Evolutionary conservation across 2,888 invertebrate genomes (phyloP).

Genomic region (Hedya salicella): DNA sequence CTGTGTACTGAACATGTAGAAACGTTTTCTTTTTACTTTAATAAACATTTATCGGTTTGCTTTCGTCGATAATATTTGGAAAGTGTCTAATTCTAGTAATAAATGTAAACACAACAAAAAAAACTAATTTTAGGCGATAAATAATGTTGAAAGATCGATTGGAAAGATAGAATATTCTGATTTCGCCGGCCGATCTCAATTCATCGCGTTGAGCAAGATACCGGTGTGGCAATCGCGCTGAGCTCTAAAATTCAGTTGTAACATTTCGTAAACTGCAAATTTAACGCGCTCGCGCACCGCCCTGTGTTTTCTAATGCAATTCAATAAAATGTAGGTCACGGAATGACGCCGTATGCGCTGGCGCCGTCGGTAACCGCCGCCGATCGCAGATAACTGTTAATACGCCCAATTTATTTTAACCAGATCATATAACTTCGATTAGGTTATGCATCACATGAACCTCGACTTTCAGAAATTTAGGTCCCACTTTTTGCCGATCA

Average conservation of each 20-base stretch:
- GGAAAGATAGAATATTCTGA: slow-evolving; percentile 54
- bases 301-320: slow-evolving; percentile 81
- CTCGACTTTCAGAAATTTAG: slow-evolving; percentile 19
- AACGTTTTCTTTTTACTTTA: too few relatives aligned
- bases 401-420: slow-evolving; percentile 46
- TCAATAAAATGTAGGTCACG: slow-evolving; percentile 77
- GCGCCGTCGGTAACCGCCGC: slow-evolving; percentile 54
- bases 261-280: slow-evolving; percentile 83
- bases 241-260: slow-evolving; percentile 81
- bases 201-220: slow-evolving; percentile 74
- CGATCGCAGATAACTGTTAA: slow-evolving; percentile 53
- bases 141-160: slow-evolving; percentile 49
- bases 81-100: too few relatives aligned
- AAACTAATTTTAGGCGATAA: slow-evolving; percentile 4
- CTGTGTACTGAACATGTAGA: too few relatives aligned
- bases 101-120: not conserved
- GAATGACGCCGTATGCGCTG: slow-evolving; percentile 55
- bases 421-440: slow-evolving; percentile 18
- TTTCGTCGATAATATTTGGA: too few relatives aligned
- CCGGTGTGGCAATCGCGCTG: slow-evolving; percentile 72
- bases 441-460: slow-evolving; percentile 45
- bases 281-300: slow-evolving; percentile 78
- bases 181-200: slow-evolving; percentile 69
- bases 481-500: slow-evolving; percentile 33
- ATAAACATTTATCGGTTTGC: too few relatives aligned